These are phyloP conservation scores for Platerodrilus igneus DNA, from an alignment of 2,888 invertebrate genomes.

Conservation along the genomic window DNA sequence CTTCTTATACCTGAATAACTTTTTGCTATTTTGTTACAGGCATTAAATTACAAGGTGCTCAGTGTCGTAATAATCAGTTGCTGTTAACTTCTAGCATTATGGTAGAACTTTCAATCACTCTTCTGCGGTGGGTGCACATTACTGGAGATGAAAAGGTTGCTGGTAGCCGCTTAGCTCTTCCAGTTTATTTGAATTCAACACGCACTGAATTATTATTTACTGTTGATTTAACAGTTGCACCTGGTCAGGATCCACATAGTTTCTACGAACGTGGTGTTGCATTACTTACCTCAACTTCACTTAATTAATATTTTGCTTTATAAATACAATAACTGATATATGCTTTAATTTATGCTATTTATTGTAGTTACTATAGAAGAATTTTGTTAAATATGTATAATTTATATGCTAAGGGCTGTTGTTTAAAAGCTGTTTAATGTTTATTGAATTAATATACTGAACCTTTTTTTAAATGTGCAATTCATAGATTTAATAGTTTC, in stretches of 20 bases:
- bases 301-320: too few relatives aligned
- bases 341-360: too few relatives aligned
- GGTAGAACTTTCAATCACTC: constrained; percentile 86
- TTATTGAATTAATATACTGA: too few relatives aligned
- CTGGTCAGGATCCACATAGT: constrained; percentile 88
- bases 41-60: constrained; percentile 93
- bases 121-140: constrained; percentile 75
- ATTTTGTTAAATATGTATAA: too few relatives aligned
- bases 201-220: constrained; percentile 93
- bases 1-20: neutral
- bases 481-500: too few relatives aligned
- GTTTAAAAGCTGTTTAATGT: too few relatives aligned
- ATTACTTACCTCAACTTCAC: constrained; percentile 85
- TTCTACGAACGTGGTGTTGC: constrained; percentile 99
- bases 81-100: constrained; percentile 90
- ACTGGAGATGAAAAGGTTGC: constrained; percentile 45
- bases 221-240: constrained; percentile 86
- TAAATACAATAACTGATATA: too few relatives aligned
- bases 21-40: constrained; percentile 60
- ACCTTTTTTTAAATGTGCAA: too few relatives aligned
- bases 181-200: constrained; percentile 96
- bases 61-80: constrained; percentile 85
- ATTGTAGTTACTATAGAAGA: too few relatives aligned
- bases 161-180: constrained; percentile 75
- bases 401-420: too few relatives aligned